phyloP scores from a whole-genome alignment of 2,888 invertebrate species.

The Lasioglossum marginatum region DNA sequence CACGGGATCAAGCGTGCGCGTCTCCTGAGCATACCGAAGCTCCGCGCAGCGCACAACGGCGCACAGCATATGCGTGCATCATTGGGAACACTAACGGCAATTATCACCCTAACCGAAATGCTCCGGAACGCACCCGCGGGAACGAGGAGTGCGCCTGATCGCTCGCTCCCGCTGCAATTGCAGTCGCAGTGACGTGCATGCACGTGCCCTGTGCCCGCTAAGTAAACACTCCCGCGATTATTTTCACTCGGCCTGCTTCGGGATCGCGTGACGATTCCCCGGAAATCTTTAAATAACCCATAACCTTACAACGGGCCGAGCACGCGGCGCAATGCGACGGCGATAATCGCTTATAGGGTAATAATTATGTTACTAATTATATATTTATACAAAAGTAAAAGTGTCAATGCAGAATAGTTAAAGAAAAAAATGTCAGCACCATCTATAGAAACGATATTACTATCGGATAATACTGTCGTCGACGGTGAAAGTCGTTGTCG shows the following conservation, averaged over 20 bases:
- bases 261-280: slow-evolving; percentile 55
- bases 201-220: slow-evolving; percentile 62
- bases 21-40: slow-evolving; percentile 41
- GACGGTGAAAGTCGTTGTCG: no score
- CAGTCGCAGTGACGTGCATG: slow-evolving; percentile 62
- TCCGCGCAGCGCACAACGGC: not conserved
- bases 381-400: no score
- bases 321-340: slow-evolving; percentile 31
- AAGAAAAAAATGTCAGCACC: no score
- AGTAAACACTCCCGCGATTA: slow-evolving; percentile 58
- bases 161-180: slow-evolving; percentile 25
- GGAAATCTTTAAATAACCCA: slow-evolving; percentile 61
- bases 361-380: no score
- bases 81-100: slow-evolving; percentile 75
- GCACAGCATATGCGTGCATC: slow-evolving; percentile 42
- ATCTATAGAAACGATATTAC: no score
- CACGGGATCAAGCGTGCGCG: slow-evolving; percentile 22
- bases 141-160: not conserved
- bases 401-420: no score
- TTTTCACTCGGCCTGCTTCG: slow-evolving; percentile 36
- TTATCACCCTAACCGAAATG: slow-evolving; percentile 80
- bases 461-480: no score
- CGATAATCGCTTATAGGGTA: slow-evolving; percentile 33
- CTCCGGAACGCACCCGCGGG: slow-evolving; percentile 49
- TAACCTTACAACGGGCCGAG: slow-evolving; percentile 26